Percentiles rank a stretch among this genome's conserved stretches.
These are phyloP conservation scores for Haliaeetus leucogaster DNA, from an alignment of 2,113 vertebrate species.

Conservation along the genomic window DNA sequence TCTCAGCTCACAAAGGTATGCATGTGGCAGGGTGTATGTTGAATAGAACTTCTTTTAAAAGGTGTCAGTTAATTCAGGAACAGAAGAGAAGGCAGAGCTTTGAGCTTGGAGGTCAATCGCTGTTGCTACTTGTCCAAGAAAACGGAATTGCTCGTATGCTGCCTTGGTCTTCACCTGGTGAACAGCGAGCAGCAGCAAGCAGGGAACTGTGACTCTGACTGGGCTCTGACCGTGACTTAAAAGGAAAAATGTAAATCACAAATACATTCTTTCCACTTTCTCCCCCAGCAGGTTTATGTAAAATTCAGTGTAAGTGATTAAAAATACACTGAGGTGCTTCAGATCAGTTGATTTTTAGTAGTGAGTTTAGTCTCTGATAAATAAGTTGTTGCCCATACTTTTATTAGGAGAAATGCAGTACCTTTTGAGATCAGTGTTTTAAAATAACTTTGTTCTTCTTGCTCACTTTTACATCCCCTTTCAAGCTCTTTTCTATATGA, in stretches of 20 bases:
- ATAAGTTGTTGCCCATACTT: neutral
- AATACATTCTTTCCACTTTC: neutral
- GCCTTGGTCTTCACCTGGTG: neutral
- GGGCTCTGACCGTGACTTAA: neutral
- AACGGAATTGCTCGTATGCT: accelerated
- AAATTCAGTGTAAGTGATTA: neutral
- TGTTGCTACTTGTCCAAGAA: neutral
- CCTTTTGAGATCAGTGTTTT: neutral
- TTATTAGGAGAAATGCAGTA: neutral
- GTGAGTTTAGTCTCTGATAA: neutral
- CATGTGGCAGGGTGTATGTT: neutral
- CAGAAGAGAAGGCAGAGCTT: neutral
- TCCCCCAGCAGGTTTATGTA: neutral
- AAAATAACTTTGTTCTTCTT: neutral
- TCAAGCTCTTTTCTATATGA: neutral
- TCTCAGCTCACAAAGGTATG: accelerated
- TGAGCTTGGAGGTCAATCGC: neutral
- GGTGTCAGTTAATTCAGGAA: neutral
- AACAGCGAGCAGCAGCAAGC: neutral
- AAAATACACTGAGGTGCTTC: neutral
- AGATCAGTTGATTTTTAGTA: neutral
- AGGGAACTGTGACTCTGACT: neutral
- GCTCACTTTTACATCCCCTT: neutral
- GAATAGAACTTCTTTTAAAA: neutral
- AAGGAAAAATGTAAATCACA: neutral